Conservation (phyloP, 2,888 invertebrate species). For the Micropterix aruncella region DNA sequence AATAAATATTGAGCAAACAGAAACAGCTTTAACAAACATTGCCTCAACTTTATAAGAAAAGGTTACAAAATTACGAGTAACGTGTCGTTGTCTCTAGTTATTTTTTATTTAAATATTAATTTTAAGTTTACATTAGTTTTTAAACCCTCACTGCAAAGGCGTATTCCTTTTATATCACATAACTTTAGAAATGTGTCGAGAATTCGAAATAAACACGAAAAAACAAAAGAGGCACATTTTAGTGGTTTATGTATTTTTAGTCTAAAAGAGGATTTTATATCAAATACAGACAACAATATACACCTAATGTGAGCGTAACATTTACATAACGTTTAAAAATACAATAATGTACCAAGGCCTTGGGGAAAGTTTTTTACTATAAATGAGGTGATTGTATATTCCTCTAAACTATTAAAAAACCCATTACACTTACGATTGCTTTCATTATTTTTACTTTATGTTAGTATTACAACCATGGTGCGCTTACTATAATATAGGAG, state of each 20-base stretch:
- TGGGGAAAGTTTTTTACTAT: background rate
- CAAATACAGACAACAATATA: background rate
- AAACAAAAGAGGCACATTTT: too few species aligned
- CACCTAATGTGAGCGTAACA: background rate
- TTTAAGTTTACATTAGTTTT: constrained; percentile 11
- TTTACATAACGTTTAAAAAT: too few species aligned
- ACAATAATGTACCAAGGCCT: background rate
- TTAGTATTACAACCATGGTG: background rate
- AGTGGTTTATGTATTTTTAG: too few species aligned
- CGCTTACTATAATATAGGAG: background rate
- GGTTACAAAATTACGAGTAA: constrained; percentile 14
- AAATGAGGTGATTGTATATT: background rate
- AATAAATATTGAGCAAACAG: too few species aligned
- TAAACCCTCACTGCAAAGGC: constrained; percentile 10
- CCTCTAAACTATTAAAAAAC: too few species aligned
- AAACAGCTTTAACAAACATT: too few species aligned
- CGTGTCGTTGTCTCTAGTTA: constrained; percentile 16
- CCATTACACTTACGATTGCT: background rate
- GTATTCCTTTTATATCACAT: too few species aligned
- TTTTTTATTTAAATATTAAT: constrained; percentile 12
- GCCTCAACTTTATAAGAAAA: constrained; percentile 15
- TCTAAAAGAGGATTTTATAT: too few species aligned
- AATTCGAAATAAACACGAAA: too few species aligned
- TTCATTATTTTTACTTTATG: background rate
- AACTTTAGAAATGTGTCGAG: too few species aligned